Percentiles rank a stretch among this genome's conserved stretches.
These are phyloP conservation scores for Drosophila mulleri DNA, from an alignment of 2,888 invertebrate species.

Conservation along the genomic window DNA sequence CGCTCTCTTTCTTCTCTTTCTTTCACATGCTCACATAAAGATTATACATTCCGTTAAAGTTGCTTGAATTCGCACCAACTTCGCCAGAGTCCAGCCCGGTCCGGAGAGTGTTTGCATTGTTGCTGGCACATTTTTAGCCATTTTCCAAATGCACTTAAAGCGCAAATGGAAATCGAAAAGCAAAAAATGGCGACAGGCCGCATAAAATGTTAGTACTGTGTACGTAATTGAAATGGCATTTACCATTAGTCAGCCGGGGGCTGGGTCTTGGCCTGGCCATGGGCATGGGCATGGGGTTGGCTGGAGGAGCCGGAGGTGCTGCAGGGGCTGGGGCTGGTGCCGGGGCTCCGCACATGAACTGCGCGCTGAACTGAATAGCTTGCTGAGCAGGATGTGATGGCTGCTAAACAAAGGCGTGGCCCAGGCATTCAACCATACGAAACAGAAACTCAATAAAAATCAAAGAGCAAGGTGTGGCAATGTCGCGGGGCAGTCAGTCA, in stretches of 20 bases:
- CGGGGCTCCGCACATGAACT: slow-evolving; percentile 18
- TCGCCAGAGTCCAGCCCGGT: slow-evolving; percentile 2
- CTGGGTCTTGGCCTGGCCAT: not conserved
- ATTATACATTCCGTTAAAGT: slow-evolving; percentile 12
- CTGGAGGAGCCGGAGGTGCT: not conserved
- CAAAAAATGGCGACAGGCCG: slow-evolving; percentile 67
- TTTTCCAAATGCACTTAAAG: slow-evolving; percentile 72
- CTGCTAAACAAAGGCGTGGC: slow-evolving; percentile 68
- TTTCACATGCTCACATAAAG: not conserved
- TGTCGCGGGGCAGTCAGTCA: slow-evolving; percentile 16
- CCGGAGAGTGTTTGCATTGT: slow-evolving; percentile 33
- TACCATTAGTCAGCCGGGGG: slow-evolving; percentile 66
- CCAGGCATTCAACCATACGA: slow-evolving; percentile 50
- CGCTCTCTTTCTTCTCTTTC: not conserved
- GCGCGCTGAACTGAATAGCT: slow-evolving; percentile 17
- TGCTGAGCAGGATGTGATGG: slow-evolving; percentile 27
- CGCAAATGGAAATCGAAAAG: slow-evolving; percentile 72
- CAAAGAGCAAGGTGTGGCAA: slow-evolving; percentile 77
- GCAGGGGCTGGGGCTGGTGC: slow-evolving; percentile 11
- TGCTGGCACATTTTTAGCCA: slow-evolving; percentile 37
- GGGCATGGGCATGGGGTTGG: not conserved
- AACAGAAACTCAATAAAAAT: slow-evolving; percentile 75
- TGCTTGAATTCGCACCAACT: slow-evolving; percentile 7
- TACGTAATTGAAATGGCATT: slow-evolving; percentile 79
- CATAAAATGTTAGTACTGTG: slow-evolving; percentile 79